A percentile compares a stretch with the other conserved stretches of the same genome.
Evolutionary conservation across 2,888 invertebrate genomes (phyloP).

Genomic region (Rapana venosa): DNA sequence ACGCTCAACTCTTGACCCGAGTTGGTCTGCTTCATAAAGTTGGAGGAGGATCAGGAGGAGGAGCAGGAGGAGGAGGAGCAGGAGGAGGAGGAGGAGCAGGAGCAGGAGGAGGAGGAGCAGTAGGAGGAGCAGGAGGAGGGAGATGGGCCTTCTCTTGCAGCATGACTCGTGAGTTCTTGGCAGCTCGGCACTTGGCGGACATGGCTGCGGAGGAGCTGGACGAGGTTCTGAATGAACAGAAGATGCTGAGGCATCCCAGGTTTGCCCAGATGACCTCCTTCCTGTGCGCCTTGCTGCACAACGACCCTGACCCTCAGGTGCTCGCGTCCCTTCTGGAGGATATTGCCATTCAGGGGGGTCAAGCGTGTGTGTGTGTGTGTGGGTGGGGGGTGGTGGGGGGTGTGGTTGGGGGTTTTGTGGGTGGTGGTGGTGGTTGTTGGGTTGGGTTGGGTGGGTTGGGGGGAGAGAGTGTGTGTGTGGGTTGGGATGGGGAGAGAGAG

Average conservation of each 20-base stretch:
- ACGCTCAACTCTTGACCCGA: slow-evolving; percentile 54
- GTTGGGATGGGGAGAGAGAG: no score
- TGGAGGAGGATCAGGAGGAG: neutral
- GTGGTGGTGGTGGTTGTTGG: neutral
- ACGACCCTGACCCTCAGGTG: slow-evolving; percentile 59
- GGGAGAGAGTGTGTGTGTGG: no score
- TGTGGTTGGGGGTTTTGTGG: neutral
- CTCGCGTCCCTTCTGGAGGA: slow-evolving; percentile 55
- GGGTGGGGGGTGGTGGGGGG: neutral
- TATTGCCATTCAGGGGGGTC: neutral
- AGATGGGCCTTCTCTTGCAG: slow-evolving; percentile 59
- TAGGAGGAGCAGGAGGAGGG: neutral
- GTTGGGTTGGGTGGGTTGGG: neutral
- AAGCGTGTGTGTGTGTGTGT: neutral
- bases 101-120: neutral
- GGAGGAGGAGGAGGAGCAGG: slow-evolving; percentile 44
- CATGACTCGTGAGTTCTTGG: slow-evolving; percentile 65
- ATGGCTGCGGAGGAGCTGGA: slow-evolving; percentile 57
- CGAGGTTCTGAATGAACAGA: slow-evolving; percentile 53
- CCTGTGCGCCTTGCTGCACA: slow-evolving; percentile 64
- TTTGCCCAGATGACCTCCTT: slow-evolving; percentile 61
- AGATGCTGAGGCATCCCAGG: slow-evolving; percentile 58
- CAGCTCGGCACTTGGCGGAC: slow-evolving; percentile 65
- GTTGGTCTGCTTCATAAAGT: slow-evolving; percentile 57
- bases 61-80: neutral